phyloP scores from a whole-genome alignment of 2,113 vertebrate genomes.

The Dicrurus megarhynchus region DNA sequence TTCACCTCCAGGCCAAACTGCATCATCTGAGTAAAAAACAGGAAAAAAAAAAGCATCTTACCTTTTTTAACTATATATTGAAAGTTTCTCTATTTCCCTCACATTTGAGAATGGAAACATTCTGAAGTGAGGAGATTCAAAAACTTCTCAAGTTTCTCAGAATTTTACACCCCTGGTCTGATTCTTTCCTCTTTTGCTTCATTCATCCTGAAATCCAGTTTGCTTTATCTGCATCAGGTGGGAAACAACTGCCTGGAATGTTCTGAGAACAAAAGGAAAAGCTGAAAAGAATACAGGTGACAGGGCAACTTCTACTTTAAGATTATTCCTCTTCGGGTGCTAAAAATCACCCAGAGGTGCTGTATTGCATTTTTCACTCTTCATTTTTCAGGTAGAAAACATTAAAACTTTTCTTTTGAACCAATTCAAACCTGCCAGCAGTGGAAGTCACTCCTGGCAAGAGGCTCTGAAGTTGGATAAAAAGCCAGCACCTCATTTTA shows the following conservation, averaged over 20 bases:
- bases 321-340: neutral
- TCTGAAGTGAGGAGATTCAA: neutral
- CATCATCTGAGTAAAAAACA: neutral
- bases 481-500: neutral
- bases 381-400: neutral
- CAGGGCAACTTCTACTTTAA: neutral
- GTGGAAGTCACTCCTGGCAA: neutral
- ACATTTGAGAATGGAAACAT: neutral
- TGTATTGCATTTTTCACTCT: neutral
- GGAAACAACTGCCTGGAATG: neutral
- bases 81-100: neutral
- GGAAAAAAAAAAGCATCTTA: fast-evolving
- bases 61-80: neutral
- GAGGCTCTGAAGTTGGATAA: neutral
- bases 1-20: neutral
- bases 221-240: neutral
- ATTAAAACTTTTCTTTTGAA: neutral
- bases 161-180: neutral
- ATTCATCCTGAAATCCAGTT: neutral
- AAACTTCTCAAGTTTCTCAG: neutral
- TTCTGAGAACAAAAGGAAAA: neutral
- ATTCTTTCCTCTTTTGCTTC: neutral
- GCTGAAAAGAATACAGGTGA: neutral
- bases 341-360: neutral
- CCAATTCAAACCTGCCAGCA: neutral